Percentiles rank a stretch among this genome's conserved stretches.
phyloP scores from a whole-genome alignment of 1,140 invertebrate species.

The Eumeta japonica region DNA sequence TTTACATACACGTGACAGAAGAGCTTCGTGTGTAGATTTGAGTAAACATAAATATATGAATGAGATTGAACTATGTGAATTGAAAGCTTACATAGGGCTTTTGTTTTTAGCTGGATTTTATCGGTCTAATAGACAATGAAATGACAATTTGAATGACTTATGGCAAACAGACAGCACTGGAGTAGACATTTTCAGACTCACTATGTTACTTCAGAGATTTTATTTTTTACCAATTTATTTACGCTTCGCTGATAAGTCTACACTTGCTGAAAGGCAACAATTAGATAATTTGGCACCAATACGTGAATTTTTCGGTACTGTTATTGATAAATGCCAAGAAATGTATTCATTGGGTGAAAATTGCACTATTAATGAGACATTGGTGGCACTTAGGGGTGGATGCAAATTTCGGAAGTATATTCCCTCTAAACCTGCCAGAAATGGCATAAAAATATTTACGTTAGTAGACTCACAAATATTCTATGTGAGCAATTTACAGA shows the following conservation, averaged over 20 bases:
- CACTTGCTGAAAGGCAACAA: slow-evolving; percentile 12
- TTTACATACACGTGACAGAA: too few relatives aligned
- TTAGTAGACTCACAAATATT: slow-evolving; percentile 23
- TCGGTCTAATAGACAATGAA: too few relatives aligned
- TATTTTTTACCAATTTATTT: too few relatives aligned
- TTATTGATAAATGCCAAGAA: slow-evolving; percentile 24
- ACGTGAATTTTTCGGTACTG: slow-evolving; percentile 21
- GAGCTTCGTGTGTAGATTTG: too few relatives aligned
- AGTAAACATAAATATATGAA: too few relatives aligned
- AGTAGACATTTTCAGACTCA: too few relatives aligned
- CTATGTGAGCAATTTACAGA: slow-evolving; percentile 19
- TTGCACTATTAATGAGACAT: slow-evolving; percentile 37
- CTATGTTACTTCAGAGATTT: too few relatives aligned
- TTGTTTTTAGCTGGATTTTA: too few relatives aligned
- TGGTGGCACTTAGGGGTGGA: slow-evolving; percentile 32
- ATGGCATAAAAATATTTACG: slow-evolving; percentile 41
- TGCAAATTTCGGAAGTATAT: slow-evolving; percentile 46
- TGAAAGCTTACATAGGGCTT: too few relatives aligned
- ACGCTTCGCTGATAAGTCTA: slow-evolving; percentile 22
- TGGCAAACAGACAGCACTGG: too few relatives aligned
- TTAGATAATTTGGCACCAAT: slow-evolving; percentile 27
- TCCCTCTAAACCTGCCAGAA: slow-evolving; percentile 50
- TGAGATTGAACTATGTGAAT: too few relatives aligned
- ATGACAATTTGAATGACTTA: too few relatives aligned
- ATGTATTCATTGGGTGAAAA: slow-evolving; percentile 19